A percentile compares a stretch with the other conserved stretches of the same genome.
Conservation (phyloP, 2,888 invertebrate genomes). For the Drosophila paranaensis region DNA sequence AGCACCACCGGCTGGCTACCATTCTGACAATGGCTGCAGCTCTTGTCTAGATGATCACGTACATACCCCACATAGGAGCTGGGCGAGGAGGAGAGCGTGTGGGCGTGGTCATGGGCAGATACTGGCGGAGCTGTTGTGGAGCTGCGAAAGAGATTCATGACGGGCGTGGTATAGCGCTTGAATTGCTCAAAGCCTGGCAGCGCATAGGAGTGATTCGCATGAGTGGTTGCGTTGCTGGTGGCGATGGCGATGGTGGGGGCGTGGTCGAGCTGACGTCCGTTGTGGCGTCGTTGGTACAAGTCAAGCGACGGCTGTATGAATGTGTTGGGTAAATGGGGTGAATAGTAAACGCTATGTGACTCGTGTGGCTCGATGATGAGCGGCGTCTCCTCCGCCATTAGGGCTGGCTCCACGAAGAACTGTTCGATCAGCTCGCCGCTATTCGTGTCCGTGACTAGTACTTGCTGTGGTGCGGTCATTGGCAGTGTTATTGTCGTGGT, state of each 20-base stretch:
- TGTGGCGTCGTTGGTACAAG: slow-evolving; percentile 71
- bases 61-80: slow-evolving; percentile 82
- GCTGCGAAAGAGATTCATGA: slow-evolving; percentile 84
- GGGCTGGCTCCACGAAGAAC: slow-evolving; percentile 76
- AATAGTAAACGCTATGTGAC: slow-evolving; percentile 78
- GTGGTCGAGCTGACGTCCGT: slow-evolving; percentile 74
- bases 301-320: slow-evolving; percentile 68
- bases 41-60: slow-evolving; percentile 82
- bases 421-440: slow-evolving; percentile 79
- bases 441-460: slow-evolving; percentile 80
- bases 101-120: slow-evolving; percentile 67
- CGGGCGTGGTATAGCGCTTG: slow-evolving; percentile 83
- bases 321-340: slow-evolving; percentile 71
- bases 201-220: slow-evolving; percentile 54
- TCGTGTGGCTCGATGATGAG: slow-evolving; percentile 49
- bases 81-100: slow-evolving; percentile 82
- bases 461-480: slow-evolving; percentile 68
- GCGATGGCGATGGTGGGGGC: slow-evolving; percentile 45
- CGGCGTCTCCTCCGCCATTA: slow-evolving; percentile 63
- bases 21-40: slow-evolving; percentile 83
- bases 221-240: slow-evolving; percentile 37
- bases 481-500: slow-evolving; percentile 53
- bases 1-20: slow-evolving; percentile 82
- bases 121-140: slow-evolving; percentile 40
- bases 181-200: slow-evolving; percentile 82